phyloP scores from a whole-genome alignment of 1,140 invertebrate species.

The Drosophila erecta region DNA sequence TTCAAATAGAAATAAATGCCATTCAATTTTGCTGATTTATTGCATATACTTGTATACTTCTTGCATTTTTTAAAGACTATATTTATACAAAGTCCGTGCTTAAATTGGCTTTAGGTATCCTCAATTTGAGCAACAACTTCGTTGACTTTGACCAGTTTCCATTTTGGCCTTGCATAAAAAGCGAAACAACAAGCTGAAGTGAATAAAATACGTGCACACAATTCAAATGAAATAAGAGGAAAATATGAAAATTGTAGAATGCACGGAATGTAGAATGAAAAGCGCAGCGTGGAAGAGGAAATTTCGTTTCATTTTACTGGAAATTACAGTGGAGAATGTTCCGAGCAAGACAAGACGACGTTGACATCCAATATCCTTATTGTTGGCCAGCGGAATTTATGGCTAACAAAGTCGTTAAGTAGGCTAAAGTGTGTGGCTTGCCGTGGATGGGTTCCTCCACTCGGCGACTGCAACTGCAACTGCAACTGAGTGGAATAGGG shows the following conservation, averaged over 20 bases:
- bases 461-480: conserved; percentile 8
- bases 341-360: conserved; percentile 59
- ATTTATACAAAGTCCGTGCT: no score
- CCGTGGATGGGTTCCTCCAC: conserved; percentile 4
- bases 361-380: conserved; percentile 80
- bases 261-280: conserved; percentile 36
- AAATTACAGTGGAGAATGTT: conserved; percentile 51
- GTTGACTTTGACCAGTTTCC: conserved; percentile 52
- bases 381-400: conserved; percentile 75
- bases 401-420: conserved; percentile 75
- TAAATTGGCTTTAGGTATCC: conserved; percentile 15
- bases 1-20: conserved; percentile 17
- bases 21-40: neutral
- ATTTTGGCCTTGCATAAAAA: conserved; percentile 14
- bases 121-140: conserved; percentile 50
- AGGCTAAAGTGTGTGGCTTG: conserved; percentile 57
- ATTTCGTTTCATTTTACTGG: conserved; percentile 56
- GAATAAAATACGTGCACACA: conserved; percentile 68
- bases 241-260: conserved; percentile 71
- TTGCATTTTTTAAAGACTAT: no score
- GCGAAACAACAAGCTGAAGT: conserved; percentile 42
- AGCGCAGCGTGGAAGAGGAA: conserved; percentile 21
- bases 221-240: conserved; percentile 50
- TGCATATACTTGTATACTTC: no score
- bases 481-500: conserved; percentile 55